Evolutionary conservation across 2,888 invertebrate species (phyloP).

Genomic region (Tenthredo livida): DNA sequence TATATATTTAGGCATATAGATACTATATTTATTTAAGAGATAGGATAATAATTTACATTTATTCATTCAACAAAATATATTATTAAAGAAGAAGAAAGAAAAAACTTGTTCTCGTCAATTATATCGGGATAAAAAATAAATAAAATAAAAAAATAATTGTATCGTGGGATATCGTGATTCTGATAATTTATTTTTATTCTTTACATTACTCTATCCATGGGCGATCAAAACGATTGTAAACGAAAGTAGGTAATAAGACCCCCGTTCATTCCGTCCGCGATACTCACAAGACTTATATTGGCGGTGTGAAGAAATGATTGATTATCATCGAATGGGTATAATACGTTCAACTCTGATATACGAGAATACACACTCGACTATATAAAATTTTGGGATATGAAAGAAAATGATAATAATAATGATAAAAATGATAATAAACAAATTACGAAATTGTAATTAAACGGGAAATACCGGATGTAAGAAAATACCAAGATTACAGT

Average conservation of each 20-base stretch:
- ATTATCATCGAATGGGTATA: background rate
- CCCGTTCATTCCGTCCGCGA: background rate
- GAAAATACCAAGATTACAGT: conserved; percentile 18
- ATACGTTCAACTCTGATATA: background rate
- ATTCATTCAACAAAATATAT: conserved; percentile 15
- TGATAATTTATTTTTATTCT: background rate
- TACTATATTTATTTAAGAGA: background rate
- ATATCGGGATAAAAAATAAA: background rate
- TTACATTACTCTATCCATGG: background rate
- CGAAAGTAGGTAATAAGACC: background rate
- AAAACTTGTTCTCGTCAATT: background rate
- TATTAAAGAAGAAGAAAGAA: background rate
- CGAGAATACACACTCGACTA: background rate
- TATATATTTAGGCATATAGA: background rate
- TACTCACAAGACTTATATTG: background rate
- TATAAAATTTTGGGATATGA: background rate
- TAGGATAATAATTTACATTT: background rate
- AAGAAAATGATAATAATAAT: background rate
- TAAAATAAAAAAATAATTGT: no score
- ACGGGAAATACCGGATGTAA: background rate
- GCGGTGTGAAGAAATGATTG: background rate
- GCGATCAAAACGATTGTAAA: background rate
- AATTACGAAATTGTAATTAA: background rate
- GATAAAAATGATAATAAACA: background rate
- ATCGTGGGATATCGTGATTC: background rate